A percentile compares a stretch with the other conserved stretches of the same genome.
These are phyloP conservation scores for Balanococcus diminutus DNA, from an alignment of 2,888 invertebrate species.

Conservation along the genomic window DNA sequence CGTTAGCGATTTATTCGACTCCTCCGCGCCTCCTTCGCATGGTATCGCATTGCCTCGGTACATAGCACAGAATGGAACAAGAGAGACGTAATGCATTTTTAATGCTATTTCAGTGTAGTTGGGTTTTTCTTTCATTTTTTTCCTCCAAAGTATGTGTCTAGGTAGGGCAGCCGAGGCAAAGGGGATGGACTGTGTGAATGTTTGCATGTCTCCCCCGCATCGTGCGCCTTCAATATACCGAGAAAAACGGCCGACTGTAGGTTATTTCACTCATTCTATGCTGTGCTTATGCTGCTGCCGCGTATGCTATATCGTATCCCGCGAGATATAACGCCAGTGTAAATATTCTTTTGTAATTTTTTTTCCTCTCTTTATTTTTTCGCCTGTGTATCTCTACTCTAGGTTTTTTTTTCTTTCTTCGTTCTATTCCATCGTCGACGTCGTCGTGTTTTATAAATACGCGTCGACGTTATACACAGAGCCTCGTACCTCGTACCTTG, in stretches of 20 bases:
- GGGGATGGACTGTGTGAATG: neutral
- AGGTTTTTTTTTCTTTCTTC: neutral
- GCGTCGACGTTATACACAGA: neutral
- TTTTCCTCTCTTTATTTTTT: neutral
- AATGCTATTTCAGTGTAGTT: constrained; percentile 20
- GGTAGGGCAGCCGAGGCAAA: neutral
- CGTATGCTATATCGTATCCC: neutral
- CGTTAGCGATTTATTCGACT: neutral
- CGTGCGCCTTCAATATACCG: neutral
- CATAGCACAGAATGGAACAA: neutral
- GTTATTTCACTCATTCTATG: neutral
- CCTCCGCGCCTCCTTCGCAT: neutral
- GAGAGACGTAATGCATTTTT: constrained; percentile 26
- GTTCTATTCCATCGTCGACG: neutral
- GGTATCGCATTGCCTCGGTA: neutral
- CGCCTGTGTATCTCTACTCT: neutral
- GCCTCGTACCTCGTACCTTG: neutral
- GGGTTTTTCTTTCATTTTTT: constrained; percentile 10
- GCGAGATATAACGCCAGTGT: neutral
- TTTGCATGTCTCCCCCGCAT: neutral
- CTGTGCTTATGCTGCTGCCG: neutral
- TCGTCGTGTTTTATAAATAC: neutral
- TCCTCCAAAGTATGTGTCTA: neutral
- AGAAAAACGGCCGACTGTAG: neutral
- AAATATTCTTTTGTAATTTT: constrained; percentile 17